Evolutionary conservation across 1,140 invertebrate genomes (phyloP), one percentile per base, ranked within the genome.

Genomic region (Drosophila takahashii): DNA sequence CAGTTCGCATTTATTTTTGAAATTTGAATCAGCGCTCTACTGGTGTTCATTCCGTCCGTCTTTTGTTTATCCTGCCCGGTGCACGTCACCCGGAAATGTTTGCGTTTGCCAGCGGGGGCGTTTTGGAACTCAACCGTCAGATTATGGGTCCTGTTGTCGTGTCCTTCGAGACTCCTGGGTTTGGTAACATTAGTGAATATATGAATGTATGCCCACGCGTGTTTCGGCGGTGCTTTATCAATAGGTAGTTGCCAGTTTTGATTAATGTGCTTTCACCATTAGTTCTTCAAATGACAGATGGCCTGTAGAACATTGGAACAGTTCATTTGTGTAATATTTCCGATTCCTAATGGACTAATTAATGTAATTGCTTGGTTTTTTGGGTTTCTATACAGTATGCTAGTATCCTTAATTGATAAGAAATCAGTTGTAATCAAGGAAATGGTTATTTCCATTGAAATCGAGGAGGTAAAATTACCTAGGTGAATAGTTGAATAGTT

Each of bases 21-120:
- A 85, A 85, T 85, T 86, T 75, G 64, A 86, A 86, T 81, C 81
- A 74, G 34, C 60, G 54, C 76, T 60, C 72, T 61, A 64, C 51
- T 74, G 67, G 59, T 53, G 27, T 77, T 69, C 56, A 41, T 47
- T 61, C 59, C 26, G 29, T 16, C 37, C 56, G 45, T 50, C 16
- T 34, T 58, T 69, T 67, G 66, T 71, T 81, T 76, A 60, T 48
- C 41, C 72, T 44, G 59, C 15, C 22, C 41, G 54, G 15, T 58
- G 56, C 67, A 74, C 81, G 52, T 60, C 81, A 66, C 67, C 67
- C 50, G 81, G 62, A 80, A 80, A 80, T 74, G 53, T 77, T 79
- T 77, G 66, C 59, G 22, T 66, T 73, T 52, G 56, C 18, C 42
- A 39, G 58, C 36, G 37, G 62, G 34, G 41, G 16, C 41, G 41